phyloP scores from a whole-genome alignment of 2,113 vertebrate genomes.

The Cebidichthys violaceus region DNA sequence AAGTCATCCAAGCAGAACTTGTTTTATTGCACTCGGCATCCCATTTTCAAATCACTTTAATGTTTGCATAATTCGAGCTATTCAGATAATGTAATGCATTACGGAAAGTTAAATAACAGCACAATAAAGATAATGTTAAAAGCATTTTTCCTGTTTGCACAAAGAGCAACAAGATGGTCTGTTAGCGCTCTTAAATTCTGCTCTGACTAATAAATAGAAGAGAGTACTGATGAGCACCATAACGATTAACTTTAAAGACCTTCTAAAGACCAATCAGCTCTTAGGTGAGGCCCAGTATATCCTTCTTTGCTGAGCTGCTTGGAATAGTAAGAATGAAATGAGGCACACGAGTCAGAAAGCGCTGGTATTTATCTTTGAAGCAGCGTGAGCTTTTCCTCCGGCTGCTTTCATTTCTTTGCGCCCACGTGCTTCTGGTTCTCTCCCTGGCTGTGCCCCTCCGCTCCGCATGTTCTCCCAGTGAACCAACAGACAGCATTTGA shows the following conservation, averaged over 20 bases:
- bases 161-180: background rate
- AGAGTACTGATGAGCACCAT: background rate
- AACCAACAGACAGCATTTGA: conserved; percentile 6
- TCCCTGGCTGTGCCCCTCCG: background rate
- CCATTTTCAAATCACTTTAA: background rate
- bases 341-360: background rate
- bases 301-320: background rate
- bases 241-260: background rate
- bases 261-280: background rate
- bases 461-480: background rate
- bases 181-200: background rate
- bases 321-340: background rate
- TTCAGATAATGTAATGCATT: background rate
- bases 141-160: background rate
- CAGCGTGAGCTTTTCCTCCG: background rate
- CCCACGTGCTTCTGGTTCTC: background rate
- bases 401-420: conserved; percentile 9
- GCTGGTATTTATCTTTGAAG: conserved; percentile 15
- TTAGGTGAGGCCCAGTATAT: background rate
- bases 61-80: background rate
- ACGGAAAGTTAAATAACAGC: background rate
- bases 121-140: background rate
- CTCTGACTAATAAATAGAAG: background rate
- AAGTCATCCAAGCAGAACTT: background rate
- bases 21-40: background rate